These are phyloP conservation scores for Crepidodera aurea DNA, from an alignment of 2,888 invertebrate species.

Conservation along the genomic window DNA sequence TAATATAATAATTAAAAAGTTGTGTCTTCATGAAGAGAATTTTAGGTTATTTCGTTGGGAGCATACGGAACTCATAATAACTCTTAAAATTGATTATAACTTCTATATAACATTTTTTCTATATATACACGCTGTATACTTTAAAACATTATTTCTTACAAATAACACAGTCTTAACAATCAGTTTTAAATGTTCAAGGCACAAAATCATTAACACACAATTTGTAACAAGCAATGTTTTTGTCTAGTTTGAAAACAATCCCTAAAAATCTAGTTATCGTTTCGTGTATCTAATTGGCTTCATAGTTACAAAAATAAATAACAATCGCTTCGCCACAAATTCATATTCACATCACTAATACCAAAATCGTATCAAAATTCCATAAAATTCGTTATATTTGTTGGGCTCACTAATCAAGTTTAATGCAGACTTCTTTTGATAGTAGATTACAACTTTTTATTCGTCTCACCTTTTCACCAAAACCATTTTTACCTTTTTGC, in stretches of 20 bases:
- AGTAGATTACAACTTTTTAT: slow-evolving; percentile 7
- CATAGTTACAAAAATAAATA: background rate
- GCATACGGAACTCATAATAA: no score
- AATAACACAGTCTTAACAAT: no score
- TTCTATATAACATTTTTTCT: no score
- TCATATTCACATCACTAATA: slow-evolving; percentile 20
- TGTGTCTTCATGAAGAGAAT: no score
- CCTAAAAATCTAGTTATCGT: slow-evolving; percentile 1
- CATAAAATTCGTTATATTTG: background rate
- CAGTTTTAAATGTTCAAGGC: background rate
- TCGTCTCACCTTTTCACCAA: slow-evolving; percentile 21
- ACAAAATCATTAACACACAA: background rate
- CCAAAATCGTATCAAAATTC: background rate
- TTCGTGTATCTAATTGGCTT: slow-evolving; percentile 23
- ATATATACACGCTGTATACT: no score
- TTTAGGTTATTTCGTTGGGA: no score
- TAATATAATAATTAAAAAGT: no score
- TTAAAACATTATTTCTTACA: no score
- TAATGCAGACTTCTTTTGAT: slow-evolving; percentile 2
- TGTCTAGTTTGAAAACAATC: slow-evolving; percentile 1
- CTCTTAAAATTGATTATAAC: no score
- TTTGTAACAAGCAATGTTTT: background rate
- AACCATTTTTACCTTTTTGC: slow-evolving; percentile 19
- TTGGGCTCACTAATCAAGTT: slow-evolving; percentile 22
- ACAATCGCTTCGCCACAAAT: slow-evolving; percentile 12